phyloP scores from a whole-genome alignment of 2,888 invertebrate genomes.

The Leptogaster cylindrica region DNA sequence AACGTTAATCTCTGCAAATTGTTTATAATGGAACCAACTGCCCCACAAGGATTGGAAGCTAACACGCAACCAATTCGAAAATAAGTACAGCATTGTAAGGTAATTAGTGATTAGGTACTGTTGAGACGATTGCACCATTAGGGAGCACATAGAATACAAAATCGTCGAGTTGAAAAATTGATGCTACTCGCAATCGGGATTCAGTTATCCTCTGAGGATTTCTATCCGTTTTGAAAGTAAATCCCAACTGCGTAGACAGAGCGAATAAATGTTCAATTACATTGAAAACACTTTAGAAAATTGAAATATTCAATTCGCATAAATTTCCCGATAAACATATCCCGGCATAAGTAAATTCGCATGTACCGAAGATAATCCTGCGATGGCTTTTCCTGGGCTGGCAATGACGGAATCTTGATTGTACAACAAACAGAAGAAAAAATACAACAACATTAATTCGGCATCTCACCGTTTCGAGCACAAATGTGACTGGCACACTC shows the following conservation, averaged over 20 bases:
- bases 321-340: slow-evolving; percentile 47
- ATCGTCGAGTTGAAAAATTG: too few species aligned
- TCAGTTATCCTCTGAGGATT: too few species aligned
- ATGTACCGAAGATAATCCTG: slow-evolving; percentile 45
- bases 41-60: too few species aligned
- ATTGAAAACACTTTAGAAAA: slow-evolving; percentile 36
- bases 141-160: too few species aligned
- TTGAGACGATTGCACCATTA: too few species aligned
- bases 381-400: slow-evolving; percentile 44
- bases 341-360: slow-evolving; percentile 50
- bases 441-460: slow-evolving; percentile 32
- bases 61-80: too few species aligned
- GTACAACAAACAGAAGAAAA: slow-evolving; percentile 26
- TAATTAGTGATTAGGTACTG: too few species aligned
- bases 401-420: slow-evolving; percentile 48
- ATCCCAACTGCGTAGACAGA: background rate
- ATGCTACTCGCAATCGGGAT: too few species aligned
- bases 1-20: too few species aligned
- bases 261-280: slow-evolving; percentile 32
- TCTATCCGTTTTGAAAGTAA: background rate
- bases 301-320: slow-evolving; percentile 48
- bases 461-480: slow-evolving; percentile 11
- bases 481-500: slow-evolving; percentile 37
- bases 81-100: too few species aligned
- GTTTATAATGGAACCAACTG: too few species aligned